Evolutionary conservation across 2,888 invertebrate species (phyloP), one percentile per base, ranked within the genome.

Genomic region (Phengaris arion): DNA sequence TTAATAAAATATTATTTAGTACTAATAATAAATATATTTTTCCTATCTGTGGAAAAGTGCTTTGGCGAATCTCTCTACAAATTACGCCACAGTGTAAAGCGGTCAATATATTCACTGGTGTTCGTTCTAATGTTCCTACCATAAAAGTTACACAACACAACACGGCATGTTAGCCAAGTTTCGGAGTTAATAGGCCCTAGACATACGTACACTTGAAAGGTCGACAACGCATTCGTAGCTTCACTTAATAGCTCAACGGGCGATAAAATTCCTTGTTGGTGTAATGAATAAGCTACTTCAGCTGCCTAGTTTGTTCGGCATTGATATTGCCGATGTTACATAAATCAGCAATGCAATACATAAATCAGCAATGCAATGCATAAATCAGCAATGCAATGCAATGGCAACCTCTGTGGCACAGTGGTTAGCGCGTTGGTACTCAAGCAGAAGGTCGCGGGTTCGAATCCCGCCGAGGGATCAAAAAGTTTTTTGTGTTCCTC

Each of bases 71-170:
- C 13, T 64, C 22, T 22, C 64, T 45, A 7, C 35, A 64, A 64
- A 45, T 64, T 64, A 64, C 64, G 64, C 35, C 64, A 64, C 64
- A 52, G 10, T 52, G 7, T 64, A 35, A 12, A 64, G 35, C 64
- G 12, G 35, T 64, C 64, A 64, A 64, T 64, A 64, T 35, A 22
- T 64, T 35, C 35, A 35, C 10, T 45, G 52, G 52, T 52, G 12
- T 12, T 52, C 52, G 64, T 45, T 64, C 64, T 64, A 64, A 64
- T 64, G 64, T 45, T 64, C 35, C 64, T 64, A 6, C 35, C 64
- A 64, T 72, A 52, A 70, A 22, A 72, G 54, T 72, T 72, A 72
- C 35, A 72, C 72, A 72, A 72, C 35, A 72, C 72, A 72, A 72
- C 72, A 35, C 35, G 52, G 72, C 52, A 35, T 70, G 70, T 72